These are phyloP conservation scores for Leucopsar rothschildi DNA, from an alignment of 2,113 vertebrate genomes.

Conservation along the genomic window DNA sequence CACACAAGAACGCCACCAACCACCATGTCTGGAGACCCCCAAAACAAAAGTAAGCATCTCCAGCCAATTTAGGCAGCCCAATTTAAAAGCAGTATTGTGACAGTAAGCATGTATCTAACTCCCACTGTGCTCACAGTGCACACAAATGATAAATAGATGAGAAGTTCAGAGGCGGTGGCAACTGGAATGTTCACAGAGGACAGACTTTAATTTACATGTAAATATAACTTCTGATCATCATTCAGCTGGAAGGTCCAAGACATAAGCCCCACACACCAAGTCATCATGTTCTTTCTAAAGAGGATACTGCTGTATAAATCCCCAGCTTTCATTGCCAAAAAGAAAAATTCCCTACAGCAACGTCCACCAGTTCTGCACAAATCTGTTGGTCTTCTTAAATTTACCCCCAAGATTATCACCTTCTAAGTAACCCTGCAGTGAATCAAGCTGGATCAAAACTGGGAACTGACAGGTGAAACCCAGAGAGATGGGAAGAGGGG, in stretches of 20 bases:
- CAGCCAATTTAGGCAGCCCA: constrained; percentile 16
- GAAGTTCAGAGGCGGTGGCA: constrained; percentile 44
- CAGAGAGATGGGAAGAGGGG: not conserved
- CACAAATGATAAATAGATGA: constrained; percentile 69
- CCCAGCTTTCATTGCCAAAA: not conserved
- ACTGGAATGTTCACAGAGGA: constrained; percentile 59
- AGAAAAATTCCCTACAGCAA: not conserved
- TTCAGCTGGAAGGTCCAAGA: constrained; percentile 37
- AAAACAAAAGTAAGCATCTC: not conserved
- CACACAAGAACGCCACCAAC: not conserved
- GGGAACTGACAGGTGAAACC: not conserved
- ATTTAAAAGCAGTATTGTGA: constrained; percentile 7
- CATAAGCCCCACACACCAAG: not conserved
- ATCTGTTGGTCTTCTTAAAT: not conserved
- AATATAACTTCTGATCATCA: constrained; percentile 66
- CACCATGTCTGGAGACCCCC: not conserved
- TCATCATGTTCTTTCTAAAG: not conserved
- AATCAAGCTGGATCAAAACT: not conserved
- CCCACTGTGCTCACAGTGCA: constrained; percentile 76
- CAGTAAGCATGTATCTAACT: constrained; percentile 10
- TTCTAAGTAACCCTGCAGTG: not conserved
- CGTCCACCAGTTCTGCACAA: not conserved
- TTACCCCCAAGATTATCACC: not conserved
- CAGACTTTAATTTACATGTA: constrained; percentile 76
- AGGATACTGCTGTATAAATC: not conserved